phyloP scores from a whole-genome alignment of 1,140 invertebrate genomes.

The Eumaeus atala region DNA sequence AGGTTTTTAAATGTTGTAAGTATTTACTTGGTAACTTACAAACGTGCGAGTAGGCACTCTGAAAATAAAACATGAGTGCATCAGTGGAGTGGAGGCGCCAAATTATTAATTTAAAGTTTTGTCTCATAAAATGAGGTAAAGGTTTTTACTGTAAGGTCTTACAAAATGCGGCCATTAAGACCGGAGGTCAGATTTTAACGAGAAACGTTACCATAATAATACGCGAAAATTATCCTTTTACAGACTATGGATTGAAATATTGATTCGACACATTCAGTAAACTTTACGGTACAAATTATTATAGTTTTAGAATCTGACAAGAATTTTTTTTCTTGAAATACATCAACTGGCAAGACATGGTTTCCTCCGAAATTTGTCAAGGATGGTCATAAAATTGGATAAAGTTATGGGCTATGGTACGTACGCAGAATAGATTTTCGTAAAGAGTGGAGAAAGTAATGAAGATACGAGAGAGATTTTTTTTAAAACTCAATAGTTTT shows the following conservation, averaged over 20 bases:
- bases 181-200: conserved; percentile 7
- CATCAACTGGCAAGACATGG: no score
- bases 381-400: no score
- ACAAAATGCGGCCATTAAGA: conserved; percentile 9
- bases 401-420: no score
- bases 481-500: no score
- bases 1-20: no score
- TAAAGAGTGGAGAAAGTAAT: no score
- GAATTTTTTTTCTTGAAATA: no score
- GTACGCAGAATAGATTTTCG: background rate
- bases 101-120: conserved; percentile 9
- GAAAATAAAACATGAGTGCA: background rate
- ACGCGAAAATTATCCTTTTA: conserved; percentile 11
- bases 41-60: no score
- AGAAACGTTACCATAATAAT: conserved; percentile 8
- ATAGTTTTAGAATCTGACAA: background rate
- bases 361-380: no score
- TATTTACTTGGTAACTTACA: no score
- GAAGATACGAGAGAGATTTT: no score
- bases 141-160: conserved; percentile 5
- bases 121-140: conserved; percentile 11
- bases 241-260: conserved; percentile 6
- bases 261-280: background rate
- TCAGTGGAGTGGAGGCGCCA: background rate
- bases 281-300: conserved; percentile 9